A percentile compares a stretch with the other conserved stretches of the same genome.
phyloP scores from a whole-genome alignment of 2,888 invertebrate species.

The Nomada goodeniana region DNA sequence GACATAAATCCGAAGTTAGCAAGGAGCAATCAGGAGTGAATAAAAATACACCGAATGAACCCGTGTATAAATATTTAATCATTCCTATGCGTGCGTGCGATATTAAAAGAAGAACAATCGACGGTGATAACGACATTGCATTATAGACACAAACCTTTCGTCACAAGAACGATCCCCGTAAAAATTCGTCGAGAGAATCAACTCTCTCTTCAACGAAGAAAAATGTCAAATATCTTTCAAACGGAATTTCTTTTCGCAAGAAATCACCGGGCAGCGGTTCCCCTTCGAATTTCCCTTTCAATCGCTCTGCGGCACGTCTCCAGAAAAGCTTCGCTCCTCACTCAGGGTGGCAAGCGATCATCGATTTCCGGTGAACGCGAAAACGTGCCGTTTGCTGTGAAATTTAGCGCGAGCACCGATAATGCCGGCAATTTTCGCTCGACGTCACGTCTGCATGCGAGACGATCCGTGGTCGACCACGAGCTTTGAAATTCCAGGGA shows the following conservation, averaged over 20 bases:
- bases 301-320: neutral
- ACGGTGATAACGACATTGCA: no score
- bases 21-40: no score
- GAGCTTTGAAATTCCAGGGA: slow-evolving; percentile 56
- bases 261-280: neutral
- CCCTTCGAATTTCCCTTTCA: neutral
- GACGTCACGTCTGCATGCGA: slow-evolving; percentile 49
- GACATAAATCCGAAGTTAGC: no score
- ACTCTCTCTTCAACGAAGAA: no score
- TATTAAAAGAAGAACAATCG: no score
- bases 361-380: slow-evolving; percentile 18
- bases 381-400: slow-evolving; percentile 23
- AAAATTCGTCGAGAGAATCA: no score
- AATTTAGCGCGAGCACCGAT: slow-evolving; percentile 37
- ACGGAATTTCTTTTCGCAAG: neutral
- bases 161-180: no score
- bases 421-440: slow-evolving; percentile 58
- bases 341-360: neutral
- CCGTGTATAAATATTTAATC: no score
- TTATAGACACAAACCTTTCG: no score
- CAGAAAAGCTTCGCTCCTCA: neutral
- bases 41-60: no score
- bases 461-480: slow-evolving; percentile 40
- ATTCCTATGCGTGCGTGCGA: no score
- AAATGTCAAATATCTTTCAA: no score